Percentiles rank a stretch among this genome's conserved stretches.
Evolutionary conservation across 2,113 vertebrate species (phyloP).

Genomic region (Leptodactylus fuscus): DNA sequence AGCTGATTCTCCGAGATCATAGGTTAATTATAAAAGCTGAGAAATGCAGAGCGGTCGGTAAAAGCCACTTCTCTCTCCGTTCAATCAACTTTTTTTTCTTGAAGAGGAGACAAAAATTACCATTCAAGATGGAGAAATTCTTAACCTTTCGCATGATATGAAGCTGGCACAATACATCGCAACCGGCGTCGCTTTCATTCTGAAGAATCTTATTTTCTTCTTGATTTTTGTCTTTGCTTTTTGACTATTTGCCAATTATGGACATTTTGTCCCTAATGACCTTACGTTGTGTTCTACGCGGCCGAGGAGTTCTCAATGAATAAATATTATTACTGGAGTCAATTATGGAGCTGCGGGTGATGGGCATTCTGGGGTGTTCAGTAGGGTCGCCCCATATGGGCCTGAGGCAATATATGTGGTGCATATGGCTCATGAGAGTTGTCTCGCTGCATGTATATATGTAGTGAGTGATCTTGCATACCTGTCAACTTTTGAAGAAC

Average conservation of each 20-base stretch:
- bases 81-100: conserved; percentile 19
- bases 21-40: conserved; percentile 44
- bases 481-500: too few relatives aligned
- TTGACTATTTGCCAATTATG: background rate
- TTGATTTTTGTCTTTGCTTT: background rate
- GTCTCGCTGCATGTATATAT: too few relatives aligned
- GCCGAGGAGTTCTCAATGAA: too few relatives aligned
- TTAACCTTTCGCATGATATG: conserved; percentile 15
- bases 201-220: background rate
- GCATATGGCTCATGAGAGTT: too few relatives aligned
- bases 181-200: background rate
- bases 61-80: conserved; percentile 24
- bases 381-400: too few relatives aligned
- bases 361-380: too few relatives aligned
- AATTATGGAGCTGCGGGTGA: too few relatives aligned
- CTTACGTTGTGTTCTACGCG: too few relatives aligned
- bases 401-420: too few relatives aligned
- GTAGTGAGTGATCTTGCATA: too few relatives aligned
- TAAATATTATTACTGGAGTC: too few relatives aligned
- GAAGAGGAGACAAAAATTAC: conserved; percentile 23
- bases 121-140: conserved; percentile 28
- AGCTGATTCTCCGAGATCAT: conserved; percentile 21
- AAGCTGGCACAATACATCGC: background rate
- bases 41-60: background rate
- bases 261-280: background rate